phyloP scores from a whole-genome alignment of 2,888 invertebrate species.

The Teleogryllus oceanicus region DNA sequence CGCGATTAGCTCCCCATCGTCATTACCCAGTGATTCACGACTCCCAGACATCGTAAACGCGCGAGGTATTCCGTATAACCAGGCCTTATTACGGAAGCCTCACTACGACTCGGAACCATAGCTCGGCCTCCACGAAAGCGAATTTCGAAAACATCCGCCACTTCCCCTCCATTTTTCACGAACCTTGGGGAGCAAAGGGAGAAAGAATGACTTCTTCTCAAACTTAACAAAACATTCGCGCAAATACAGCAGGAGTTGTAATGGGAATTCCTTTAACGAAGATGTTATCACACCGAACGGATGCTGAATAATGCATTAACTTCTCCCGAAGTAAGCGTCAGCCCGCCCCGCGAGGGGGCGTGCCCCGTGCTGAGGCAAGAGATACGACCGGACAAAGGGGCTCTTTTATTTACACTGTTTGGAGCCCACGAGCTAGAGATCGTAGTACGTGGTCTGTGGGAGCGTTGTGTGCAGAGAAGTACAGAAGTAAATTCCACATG shows the following conservation, averaged over 20 bases:
- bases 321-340: neutral
- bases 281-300: neutral
- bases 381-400: neutral
- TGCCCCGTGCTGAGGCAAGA: neutral
- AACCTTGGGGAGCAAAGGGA: neutral
- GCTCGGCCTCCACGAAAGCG: too few relatives aligned
- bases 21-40: too few relatives aligned
- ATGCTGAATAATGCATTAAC: conserved; percentile 4
- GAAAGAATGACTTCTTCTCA: neutral
- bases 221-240: conserved; percentile 1
- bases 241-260: conserved; percentile 7
- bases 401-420: neutral
- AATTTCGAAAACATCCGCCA: neutral
- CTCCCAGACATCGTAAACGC: too few relatives aligned
- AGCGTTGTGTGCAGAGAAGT: too few relatives aligned
- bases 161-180: too few relatives aligned
- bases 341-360: neutral
- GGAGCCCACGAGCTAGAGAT: too few relatives aligned
- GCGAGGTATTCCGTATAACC: too few relatives aligned
- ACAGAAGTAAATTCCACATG: too few relatives aligned
- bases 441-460: too few relatives aligned
- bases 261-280: conserved; percentile 18
- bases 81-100: too few relatives aligned
- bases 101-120: too few relatives aligned
- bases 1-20: too few relatives aligned